Evolutionary conservation across 2,113 vertebrate genomes (phyloP).

Genomic region (Fregata magnificens): DNA sequence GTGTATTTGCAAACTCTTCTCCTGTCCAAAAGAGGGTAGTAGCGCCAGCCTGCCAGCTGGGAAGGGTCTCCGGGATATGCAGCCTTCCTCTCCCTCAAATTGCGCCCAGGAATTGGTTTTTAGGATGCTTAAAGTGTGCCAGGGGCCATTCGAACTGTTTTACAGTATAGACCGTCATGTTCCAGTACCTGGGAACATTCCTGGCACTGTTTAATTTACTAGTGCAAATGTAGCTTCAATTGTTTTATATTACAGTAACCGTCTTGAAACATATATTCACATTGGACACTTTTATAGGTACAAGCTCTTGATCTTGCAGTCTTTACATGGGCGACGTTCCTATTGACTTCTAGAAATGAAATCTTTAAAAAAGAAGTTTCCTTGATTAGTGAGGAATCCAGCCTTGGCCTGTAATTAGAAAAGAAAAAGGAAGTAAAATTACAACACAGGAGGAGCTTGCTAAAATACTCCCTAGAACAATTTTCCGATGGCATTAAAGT

Average conservation of each 20-base stretch:
- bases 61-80: neutral
- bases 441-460: neutral
- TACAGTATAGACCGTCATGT: neutral
- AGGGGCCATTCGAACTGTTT: neutral
- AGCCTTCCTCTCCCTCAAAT: neutral
- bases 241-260: neutral
- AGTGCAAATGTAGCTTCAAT: neutral
- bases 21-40: neutral
- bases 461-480: constrained; percentile 1
- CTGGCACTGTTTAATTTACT: neutral
- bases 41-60: neutral
- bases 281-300: neutral
- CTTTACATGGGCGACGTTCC: neutral
- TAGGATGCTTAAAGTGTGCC: neutral
- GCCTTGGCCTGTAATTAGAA: neutral
- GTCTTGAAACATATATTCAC: neutral
- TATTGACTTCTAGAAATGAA: constrained; percentile 1
- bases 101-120: neutral
- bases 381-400: constrained; percentile 28
- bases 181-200: neutral
- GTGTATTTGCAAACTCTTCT: neutral
- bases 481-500: neutral
- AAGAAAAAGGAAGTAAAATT: constrained; percentile 23
- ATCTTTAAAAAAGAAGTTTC: neutral
- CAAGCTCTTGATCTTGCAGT: neutral